phyloP scores from a whole-genome alignment of 2,113 vertebrate genomes.

The Aptenodytes patagonicus region DNA sequence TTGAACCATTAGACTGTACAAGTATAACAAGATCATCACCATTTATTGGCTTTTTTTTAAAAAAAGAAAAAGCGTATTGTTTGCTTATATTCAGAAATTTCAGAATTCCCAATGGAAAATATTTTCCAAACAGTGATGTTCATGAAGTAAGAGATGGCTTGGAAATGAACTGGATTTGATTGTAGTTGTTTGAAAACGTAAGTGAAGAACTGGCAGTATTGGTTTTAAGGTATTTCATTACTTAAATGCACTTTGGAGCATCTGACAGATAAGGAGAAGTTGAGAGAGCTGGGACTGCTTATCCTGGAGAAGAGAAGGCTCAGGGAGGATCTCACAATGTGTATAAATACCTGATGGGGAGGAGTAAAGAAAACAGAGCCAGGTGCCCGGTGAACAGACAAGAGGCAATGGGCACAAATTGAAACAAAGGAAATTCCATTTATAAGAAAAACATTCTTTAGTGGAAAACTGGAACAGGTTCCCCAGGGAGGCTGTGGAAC shows the following conservation, averaged over 20 bases:
- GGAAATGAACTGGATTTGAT: background rate
- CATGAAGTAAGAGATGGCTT: background rate
- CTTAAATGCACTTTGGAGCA: background rate
- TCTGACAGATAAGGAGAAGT: background rate
- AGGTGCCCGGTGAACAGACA: background rate
- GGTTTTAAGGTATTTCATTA: background rate
- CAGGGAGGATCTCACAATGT: fast-evolving
- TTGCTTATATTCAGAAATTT: background rate
- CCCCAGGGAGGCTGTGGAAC: background rate
- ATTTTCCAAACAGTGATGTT: background rate
- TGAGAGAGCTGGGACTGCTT: background rate
- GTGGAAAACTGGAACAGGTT: background rate
- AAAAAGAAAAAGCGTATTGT: background rate
- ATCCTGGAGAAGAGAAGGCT: background rate
- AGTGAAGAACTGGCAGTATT: background rate
- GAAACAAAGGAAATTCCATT: background rate
- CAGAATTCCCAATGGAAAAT: background rate
- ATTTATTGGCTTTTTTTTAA: background rate
- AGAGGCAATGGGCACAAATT: background rate
- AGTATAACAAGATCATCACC: background rate
- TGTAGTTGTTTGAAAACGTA: background rate
- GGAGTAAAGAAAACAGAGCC: background rate
- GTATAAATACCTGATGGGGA: background rate
- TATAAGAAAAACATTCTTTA: background rate
- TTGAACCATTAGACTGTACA: background rate